Percentiles rank a stretch among this genome's conserved stretches.
Evolutionary conservation across 64 coral and sea anemone species (phyloP).

Genomic region (Catalaphyllia jardinei): DNA sequence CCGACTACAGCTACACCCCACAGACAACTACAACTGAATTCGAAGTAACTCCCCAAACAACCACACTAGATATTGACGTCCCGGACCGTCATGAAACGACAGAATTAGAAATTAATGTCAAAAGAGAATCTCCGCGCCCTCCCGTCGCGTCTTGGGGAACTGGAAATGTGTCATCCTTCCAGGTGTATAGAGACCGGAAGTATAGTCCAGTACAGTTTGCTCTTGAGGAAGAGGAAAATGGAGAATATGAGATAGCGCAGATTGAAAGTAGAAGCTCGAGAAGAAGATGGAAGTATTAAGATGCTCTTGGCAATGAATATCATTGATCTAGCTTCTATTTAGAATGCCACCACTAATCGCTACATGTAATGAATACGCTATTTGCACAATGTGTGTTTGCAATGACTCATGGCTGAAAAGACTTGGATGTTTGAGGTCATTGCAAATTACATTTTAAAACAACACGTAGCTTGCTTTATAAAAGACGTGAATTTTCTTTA

Average conservation of each 20-base stretch:
- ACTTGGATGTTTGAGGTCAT: background rate
- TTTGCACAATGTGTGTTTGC: too few relatives aligned
- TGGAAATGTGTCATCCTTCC: slow-evolving; percentile 43
- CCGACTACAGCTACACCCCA: background rate
- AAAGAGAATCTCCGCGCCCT: background rate
- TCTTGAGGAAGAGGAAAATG: slow-evolving; percentile 75
- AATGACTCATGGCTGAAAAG: background rate
- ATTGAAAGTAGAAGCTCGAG: slow-evolving; percentile 32
- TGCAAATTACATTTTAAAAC: background rate
- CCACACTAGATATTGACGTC: slow-evolving; percentile 69
- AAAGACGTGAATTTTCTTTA: too few relatives aligned
- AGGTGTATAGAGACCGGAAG: slow-evolving; percentile 47
- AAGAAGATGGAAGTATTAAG: slow-evolving; percentile 66
- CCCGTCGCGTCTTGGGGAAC: slow-evolving; percentile 9
- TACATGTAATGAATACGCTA: background rate
- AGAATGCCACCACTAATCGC: background rate
- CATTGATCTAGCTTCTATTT: background rate
- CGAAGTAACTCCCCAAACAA: slow-evolving; percentile 15
- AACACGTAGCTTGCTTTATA: too few relatives aligned
- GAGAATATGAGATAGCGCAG: slow-evolving; percentile 63
- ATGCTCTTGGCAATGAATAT: background rate
- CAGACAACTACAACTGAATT: background rate
- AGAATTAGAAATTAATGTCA: slow-evolving; percentile 69
- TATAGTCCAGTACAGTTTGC: slow-evolving; percentile 68
- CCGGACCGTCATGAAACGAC: slow-evolving; percentile 57